Conservation (phyloP, 2,888 invertebrate species). For the Cremastinae sp. region DNA sequence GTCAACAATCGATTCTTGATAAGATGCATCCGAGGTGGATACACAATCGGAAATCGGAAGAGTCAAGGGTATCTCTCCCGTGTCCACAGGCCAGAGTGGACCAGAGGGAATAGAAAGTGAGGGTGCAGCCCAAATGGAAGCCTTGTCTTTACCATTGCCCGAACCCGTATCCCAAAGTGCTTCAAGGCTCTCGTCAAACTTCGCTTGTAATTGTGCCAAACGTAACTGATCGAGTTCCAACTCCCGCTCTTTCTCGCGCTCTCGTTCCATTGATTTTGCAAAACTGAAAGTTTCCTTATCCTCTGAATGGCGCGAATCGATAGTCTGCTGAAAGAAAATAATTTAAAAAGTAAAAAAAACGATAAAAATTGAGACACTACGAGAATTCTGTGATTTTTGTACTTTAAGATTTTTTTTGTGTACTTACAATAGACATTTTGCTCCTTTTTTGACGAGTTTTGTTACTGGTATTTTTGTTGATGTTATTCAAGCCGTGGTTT, state of each 20-base stretch:
- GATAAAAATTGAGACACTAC: neutral
- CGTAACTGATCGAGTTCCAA: constrained; percentile 81
- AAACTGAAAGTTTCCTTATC: constrained; percentile 77
- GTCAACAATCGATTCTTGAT: constrained; percentile 73
- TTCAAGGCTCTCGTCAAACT: constrained; percentile 86
- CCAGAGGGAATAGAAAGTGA: constrained; percentile 77
- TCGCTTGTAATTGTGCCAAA: constrained; percentile 84
- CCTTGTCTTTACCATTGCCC: constrained; percentile 79
- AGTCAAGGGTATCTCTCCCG: constrained; percentile 70
- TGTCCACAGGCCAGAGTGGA: constrained; percentile 76
- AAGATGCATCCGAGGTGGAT: constrained; percentile 69
- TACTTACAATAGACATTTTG: constrained; percentile 76
- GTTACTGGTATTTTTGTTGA: constrained; percentile 70
- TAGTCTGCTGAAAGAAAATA: constrained; percentile 63
- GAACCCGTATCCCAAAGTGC: constrained; percentile 84
- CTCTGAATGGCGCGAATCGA: constrained; percentile 69
- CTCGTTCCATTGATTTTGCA: constrained; percentile 77
- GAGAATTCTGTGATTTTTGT: neutral
- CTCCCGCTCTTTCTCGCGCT: constrained; percentile 73
- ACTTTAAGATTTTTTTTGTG: neutral
- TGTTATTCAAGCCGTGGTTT: constrained; percentile 65
- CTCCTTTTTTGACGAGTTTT: constrained; percentile 74
- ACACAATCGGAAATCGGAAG: constrained; percentile 70
- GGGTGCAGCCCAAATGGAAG: constrained; percentile 79
- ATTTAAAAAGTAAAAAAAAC: constrained; percentile 4